These are phyloP conservation scores for Drosophila parabipectinata DNA, from an alignment of 1,140 invertebrate genomes.

Conservation along the genomic window DNA sequence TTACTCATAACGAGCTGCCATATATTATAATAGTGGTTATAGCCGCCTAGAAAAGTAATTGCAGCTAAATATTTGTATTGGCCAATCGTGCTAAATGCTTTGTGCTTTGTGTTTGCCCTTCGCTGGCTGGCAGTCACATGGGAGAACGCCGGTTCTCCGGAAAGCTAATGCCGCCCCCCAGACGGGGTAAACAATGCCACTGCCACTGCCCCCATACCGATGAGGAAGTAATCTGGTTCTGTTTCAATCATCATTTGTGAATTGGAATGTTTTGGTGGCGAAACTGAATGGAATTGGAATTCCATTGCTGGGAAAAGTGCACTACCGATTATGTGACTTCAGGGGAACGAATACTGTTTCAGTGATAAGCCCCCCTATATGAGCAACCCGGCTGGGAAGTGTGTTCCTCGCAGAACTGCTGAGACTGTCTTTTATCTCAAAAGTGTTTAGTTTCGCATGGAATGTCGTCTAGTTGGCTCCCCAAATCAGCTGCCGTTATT, in stretches of 20 bases:
- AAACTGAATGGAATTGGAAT: neutral
- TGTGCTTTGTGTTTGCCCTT: constrained; percentile 27
- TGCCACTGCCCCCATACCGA: constrained; percentile 5
- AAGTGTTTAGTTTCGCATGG: too few species aligned
- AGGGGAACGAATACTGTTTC: too few species aligned
- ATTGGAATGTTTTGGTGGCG: constrained; percentile 14
- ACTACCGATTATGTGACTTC: neutral
- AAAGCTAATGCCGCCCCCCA: neutral
- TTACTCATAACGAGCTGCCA: constrained; percentile 2
- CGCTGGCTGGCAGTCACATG: constrained; percentile 46
- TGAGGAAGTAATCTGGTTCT: constrained; percentile 26
- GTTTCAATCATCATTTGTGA: constrained; percentile 19
- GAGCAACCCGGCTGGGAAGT: too few species aligned
- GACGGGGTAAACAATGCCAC: constrained; percentile 29
- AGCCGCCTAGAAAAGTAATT: constrained; percentile 39
- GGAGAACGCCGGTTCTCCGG: constrained; percentile 21
- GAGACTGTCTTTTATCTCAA: too few species aligned
- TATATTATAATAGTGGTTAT: constrained; percentile 29
- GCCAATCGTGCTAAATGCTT: neutral
- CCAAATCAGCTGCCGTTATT: constrained; percentile 4
- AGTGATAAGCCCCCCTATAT: too few species aligned
- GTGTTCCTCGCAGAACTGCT: too few species aligned
- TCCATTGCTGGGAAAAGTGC: neutral
- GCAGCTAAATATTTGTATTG: constrained; percentile 26
- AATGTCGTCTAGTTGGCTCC: too few species aligned